phyloP scores from a whole-genome alignment of 2,113 vertebrate genomes.

The Taurulus bubalis region DNA sequence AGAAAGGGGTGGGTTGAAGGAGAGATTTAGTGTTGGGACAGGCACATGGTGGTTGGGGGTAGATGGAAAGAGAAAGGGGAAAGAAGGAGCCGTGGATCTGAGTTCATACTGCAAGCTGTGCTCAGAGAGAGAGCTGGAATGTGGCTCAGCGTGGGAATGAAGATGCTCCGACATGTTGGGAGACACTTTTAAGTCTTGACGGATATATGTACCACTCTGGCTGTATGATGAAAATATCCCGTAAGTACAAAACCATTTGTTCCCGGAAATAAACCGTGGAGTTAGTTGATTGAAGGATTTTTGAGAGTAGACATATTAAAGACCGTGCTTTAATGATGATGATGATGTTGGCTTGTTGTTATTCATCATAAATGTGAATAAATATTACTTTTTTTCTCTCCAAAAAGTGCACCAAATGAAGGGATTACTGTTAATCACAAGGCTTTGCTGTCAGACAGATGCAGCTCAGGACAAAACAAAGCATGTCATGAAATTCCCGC shows the following conservation, averaged over 20 bases:
- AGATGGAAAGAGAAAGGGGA: conserved; percentile 65
- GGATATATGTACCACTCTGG: conserved; percentile 58
- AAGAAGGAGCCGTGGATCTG: conserved; percentile 52
- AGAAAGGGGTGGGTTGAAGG: conserved; percentile 75
- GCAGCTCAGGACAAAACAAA: conserved; percentile 17
- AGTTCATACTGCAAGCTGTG: conserved; percentile 69
- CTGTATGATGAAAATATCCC: conserved; percentile 81
- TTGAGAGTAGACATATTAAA: not conserved
- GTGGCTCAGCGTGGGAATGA: conserved; percentile 73
- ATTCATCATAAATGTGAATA: not conserved
- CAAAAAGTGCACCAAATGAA: not conserved
- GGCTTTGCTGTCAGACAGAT: conserved; percentile 14
- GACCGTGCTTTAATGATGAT: not conserved
- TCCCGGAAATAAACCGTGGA: not conserved
- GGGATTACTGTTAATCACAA: not conserved
- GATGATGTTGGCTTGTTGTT: not conserved
- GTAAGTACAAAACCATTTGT: conserved; percentile 74
- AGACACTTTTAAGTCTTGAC: conserved; percentile 54
- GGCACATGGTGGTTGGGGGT: conserved; percentile 67
- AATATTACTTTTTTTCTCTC: not conserved
- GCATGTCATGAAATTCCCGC: not conserved
- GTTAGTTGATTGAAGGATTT: conserved; percentile 22
- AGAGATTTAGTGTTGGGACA: conserved; percentile 69
- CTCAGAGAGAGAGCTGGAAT: conserved; percentile 72
- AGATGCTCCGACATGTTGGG: conserved; percentile 73